Evolutionary conservation across 2,888 invertebrate genomes (phyloP).

Genomic region (Gryllus longicercus): DNA sequence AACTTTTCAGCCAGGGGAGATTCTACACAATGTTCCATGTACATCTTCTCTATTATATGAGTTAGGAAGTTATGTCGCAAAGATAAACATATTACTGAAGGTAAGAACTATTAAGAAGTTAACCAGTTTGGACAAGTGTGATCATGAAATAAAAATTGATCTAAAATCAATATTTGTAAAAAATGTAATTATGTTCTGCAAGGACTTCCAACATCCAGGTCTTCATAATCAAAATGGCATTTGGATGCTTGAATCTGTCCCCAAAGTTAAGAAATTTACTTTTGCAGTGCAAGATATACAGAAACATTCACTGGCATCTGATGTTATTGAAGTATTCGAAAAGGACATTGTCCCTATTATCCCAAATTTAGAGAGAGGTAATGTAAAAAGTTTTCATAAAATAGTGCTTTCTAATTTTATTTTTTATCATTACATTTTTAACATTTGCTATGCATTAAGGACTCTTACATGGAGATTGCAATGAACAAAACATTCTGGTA

Average conservation of each 20-base stretch:
- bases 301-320: constrained; percentile 56
- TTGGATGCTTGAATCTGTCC: constrained; percentile 73
- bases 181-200: constrained; percentile 37
- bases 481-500: constrained; percentile 83
- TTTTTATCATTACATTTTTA: not conserved
- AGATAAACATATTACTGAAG: constrained; percentile 64
- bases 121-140: too few relatives aligned
- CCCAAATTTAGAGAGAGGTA: constrained; percentile 60
- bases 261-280: constrained; percentile 63
- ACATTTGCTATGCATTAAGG: constrained; percentile 43
- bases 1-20: constrained; percentile 69
- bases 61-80: constrained; percentile 69
- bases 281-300: constrained; percentile 63
- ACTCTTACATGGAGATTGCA: constrained; percentile 85
- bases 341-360: constrained; percentile 58
- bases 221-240: constrained; percentile 62
- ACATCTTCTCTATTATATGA: constrained; percentile 64
- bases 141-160: not conserved
- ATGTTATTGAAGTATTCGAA: constrained; percentile 63
- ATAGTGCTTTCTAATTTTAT: not conserved
- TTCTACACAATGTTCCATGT: constrained; percentile 60
- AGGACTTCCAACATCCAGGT: constrained; percentile 71
- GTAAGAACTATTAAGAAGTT: constrained; percentile 47
- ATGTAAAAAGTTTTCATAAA: not conserved
- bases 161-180: not conserved